Base-by-base conservation (phyloP, 2,113 vertebrate genomes). In the Megaceryle maxima region DNA sequence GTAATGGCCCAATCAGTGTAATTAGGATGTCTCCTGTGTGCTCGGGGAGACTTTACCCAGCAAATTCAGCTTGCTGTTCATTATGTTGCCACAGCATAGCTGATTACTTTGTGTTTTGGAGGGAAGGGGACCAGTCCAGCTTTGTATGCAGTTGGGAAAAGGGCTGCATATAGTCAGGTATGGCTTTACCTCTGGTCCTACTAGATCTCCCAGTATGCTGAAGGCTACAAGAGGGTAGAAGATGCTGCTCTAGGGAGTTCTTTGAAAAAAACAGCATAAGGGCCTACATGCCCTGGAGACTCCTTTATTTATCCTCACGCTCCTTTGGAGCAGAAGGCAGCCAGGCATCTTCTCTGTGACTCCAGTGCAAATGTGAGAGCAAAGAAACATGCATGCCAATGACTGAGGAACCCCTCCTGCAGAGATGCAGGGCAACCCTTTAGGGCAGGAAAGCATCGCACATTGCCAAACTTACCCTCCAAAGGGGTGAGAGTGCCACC, bases 1-100 rank as follows among this genome's bases (percentile, higher is more conserved):
- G 2, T 87, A 97, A 96, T 95, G 76, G 64, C 73, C 85, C 83
- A 91, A 75, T 94, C 89, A 96, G 55, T 69, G 68, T 95, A 97
- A 97, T 96, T 86, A 96, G 66, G 81, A 89, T 90, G 90, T 95
- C 81, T 96, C 75, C 59, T 81, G 55, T 66, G 79, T 84, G 83
- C 67, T 88, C 88, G n/a, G 70, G 63, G 56, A 95, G 76, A 70
- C 74, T 96, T 69, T 84, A 75, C 56, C 51, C 35, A 75, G 87
- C 76, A 90, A 89, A 92, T 56, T 84, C 88, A 82, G 51, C 59
- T 80, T 6, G 7, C 28, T 50, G 59, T 64, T 92, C 91, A 79
- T 92, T 90, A 56, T 72, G 59, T 46, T 55, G 35, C 53, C 11
- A 16, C 43, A 94, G 88, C 87, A 84, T 26, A 83, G 91, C 77